These are phyloP conservation scores for Tryphoninae sp. DNA, from an alignment of 2,888 invertebrate species.

Conservation along the genomic window DNA sequence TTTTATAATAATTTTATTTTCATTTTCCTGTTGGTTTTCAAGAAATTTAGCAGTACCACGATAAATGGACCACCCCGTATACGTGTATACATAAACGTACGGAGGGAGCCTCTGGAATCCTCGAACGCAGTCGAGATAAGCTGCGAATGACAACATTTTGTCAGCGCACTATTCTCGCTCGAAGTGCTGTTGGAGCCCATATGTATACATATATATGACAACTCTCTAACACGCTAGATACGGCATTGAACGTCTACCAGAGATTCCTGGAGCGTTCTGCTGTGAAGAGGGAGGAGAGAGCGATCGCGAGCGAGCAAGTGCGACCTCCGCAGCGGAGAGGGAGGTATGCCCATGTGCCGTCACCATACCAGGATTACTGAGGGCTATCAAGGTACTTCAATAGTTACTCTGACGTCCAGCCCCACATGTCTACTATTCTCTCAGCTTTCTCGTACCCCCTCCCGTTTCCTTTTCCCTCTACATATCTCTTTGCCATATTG, in stretches of 20 bases:
- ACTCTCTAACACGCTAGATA: constrained; percentile 45
- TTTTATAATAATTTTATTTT: too few relatives aligned
- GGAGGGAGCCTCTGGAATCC: constrained; percentile 60
- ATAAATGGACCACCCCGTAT: background rate
- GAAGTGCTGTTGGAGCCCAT: constrained; percentile 38
- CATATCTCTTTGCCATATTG: background rate
- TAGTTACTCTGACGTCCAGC: constrained; percentile 62
- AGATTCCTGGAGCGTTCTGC: constrained; percentile 52
- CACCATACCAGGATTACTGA: constrained; percentile 65
- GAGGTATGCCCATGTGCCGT: constrained; percentile 65
- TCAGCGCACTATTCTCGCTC: constrained; percentile 63
- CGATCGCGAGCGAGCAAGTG: background rate
- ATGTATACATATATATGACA: constrained; percentile 19
- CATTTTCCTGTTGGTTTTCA: too few relatives aligned
- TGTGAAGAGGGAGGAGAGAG: constrained; percentile 42
- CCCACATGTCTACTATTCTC: constrained; percentile 56
- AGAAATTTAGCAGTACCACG: too few relatives aligned
- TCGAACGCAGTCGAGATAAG: constrained; percentile 69
- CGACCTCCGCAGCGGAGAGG: constrained; percentile 43
- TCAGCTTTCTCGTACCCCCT: constrained; percentile 2
- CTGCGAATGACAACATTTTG: constrained; percentile 73
- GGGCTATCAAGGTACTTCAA: constrained; percentile 64
- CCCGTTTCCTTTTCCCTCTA: constrained; percentile 1
- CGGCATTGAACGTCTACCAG: constrained; percentile 61
- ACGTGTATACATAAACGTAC: constrained; percentile 14